Base-by-base conservation (phyloP, 2,888 invertebrate species). In the Erebia ligea region DNA sequence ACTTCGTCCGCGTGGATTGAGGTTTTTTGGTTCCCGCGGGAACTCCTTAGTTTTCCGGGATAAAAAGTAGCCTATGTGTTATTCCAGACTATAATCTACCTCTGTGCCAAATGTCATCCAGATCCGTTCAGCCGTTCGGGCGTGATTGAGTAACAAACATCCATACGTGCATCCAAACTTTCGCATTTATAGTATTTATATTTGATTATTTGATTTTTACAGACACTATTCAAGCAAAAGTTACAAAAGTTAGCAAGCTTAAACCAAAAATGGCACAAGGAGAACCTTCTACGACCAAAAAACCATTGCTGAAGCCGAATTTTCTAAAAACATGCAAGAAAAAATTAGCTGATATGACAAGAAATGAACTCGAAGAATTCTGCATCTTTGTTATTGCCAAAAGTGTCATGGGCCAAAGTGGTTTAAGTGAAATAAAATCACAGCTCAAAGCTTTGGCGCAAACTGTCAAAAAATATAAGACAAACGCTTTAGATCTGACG, bases 301-400 rank as follows among this genome's bases (percentile, higher is more conserved):
- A 80, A 72, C 86, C 86, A 17, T 75, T 92, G 13, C 69, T 90
- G 6, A 84, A 89, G 0, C 81, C 82, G 1, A 84, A 84, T 75
- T 88, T 91, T 69, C 75, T 92, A 1, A 88, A 86, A 76, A 80
- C 85, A 19, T 88, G 85, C 63, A 89, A 87, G 77, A 90, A 88
- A 72, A 89, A 90, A 61, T 81, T 95, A 58, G 88, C 90, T 42
- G 92, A 94, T 69, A 94, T 95, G 94, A 93, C 94, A 1, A 92
- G 95, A 72, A 90, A 94, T 2, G 96, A 97, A 82, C 84, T 97
- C 65, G 97, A 97, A 86, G 96, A 97, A 81, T 94, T 97, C 73
- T 94, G 96, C 70, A 86, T 97, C 67, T 94, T 96, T 75, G 97
- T 97, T 88, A 95, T 97, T 56, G 95, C 96, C 15, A 97, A 97